Conservation (phyloP, 2,113 vertebrate genomes). For the mouse (Mus musculus) region DNA sequence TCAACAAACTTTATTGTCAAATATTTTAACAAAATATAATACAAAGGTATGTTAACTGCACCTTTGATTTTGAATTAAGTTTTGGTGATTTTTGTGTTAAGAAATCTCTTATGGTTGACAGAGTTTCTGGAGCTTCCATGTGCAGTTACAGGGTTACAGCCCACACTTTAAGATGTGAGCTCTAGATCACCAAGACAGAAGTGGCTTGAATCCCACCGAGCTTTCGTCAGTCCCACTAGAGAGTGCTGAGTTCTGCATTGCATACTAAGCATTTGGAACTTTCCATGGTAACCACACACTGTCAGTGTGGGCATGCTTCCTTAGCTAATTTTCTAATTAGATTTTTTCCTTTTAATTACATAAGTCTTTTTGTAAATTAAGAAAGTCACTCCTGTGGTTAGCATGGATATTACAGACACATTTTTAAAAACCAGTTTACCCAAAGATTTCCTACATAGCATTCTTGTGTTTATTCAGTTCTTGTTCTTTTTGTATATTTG, state of each 20-base stretch:
- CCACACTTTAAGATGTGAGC: not conserved
- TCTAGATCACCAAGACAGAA: not conserved
- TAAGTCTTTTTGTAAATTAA: constrained; percentile 19
- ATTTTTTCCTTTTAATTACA: constrained; percentile 33
- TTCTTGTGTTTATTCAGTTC: not conserved
- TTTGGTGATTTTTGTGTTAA: not conserved
- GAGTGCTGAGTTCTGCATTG: not conserved
- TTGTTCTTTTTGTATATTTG: constrained; percentile 29
- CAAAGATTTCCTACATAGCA: not conserved
- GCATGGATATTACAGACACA: not conserved
- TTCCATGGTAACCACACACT: constrained; percentile 9
- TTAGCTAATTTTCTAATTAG: not conserved
- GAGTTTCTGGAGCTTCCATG: not conserved
- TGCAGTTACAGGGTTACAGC: not conserved
- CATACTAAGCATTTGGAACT: constrained; percentile 30
- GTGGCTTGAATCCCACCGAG: not conserved
- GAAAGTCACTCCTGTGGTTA: not conserved
- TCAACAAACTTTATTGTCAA: not conserved
- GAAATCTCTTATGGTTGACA: not conserved
- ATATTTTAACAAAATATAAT: not conserved
- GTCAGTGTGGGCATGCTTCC: not conserved
- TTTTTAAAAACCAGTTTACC: not conserved
- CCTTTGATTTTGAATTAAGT: not conserved
- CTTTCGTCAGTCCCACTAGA: not conserved
- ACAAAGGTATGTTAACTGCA: not conserved